Conservation (phyloP, 1,140 invertebrate species). For the Kradibia gibbosae region DNA sequence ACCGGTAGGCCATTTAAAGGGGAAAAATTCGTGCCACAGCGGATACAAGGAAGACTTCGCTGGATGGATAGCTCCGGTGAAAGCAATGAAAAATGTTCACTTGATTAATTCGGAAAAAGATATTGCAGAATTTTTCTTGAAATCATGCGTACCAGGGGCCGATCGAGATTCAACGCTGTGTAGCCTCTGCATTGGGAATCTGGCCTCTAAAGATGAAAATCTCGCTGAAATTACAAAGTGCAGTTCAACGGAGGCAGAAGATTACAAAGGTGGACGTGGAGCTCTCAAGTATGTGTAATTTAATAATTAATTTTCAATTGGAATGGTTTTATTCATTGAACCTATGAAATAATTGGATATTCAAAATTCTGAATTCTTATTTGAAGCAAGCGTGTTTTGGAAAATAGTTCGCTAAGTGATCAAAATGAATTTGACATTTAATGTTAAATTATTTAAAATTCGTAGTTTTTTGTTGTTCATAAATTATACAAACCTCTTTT, state of each 20-base stretch:
- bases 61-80: conserved; percentile 75
- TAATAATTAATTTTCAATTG: neutral
- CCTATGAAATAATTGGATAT: too few species aligned
- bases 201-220: conserved; percentile 61
- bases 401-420: too few species aligned
- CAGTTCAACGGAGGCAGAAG: conserved; percentile 63
- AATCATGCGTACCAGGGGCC: conserved; percentile 69
- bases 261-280: conserved; percentile 71
- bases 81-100: conserved; percentile 67
- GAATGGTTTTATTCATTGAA: neutral
- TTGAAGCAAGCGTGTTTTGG: too few species aligned
- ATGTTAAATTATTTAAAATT: too few species aligned
- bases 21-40: conserved; percentile 76
- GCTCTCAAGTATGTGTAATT: conserved; percentile 78
- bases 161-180: conserved; percentile 64
- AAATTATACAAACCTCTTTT: neutral
- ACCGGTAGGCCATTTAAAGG: conserved; percentile 68
- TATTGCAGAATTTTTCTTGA: conserved; percentile 72
- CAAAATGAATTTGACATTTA: too few species aligned
- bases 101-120: conserved; percentile 70
- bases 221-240: conserved; percentile 64
- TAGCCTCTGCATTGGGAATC: conserved; percentile 67
- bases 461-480: too few species aligned
- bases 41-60: conserved; percentile 64
- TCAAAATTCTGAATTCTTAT: too few species aligned